phyloP scores from a whole-genome alignment of 2,797 vertebrate species.

The Acipenser ruthenus region DNA sequence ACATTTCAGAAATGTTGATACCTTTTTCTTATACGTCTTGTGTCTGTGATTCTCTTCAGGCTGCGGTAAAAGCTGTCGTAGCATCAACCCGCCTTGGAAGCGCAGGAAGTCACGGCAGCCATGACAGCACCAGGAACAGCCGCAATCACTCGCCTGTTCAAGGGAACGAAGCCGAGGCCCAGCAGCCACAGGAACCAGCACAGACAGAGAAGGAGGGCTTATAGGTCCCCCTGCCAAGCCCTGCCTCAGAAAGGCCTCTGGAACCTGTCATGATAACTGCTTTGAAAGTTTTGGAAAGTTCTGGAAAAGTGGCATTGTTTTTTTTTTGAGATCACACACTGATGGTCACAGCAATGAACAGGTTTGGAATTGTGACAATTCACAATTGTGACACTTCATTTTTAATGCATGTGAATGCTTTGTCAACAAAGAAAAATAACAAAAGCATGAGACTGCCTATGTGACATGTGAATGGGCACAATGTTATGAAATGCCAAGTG shows the following conservation, averaged over 20 bases:
- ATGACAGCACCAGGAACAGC: slow-evolving; percentile 51
- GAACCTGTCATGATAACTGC: not conserved
- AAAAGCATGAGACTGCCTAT: slow-evolving; percentile 35
- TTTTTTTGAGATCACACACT: slow-evolving; percentile 26
- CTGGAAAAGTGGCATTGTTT: not conserved
- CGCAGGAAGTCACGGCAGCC: slow-evolving; percentile 52
- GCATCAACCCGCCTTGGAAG: slow-evolving; percentile 73
- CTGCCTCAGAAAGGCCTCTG: slow-evolving; percentile 3
- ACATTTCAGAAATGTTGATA: not conserved
- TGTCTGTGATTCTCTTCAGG: slow-evolving; percentile 42
- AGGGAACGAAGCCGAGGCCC: slow-evolving; percentile 23
- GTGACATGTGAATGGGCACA: slow-evolving; percentile 53
- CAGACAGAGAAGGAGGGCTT: slow-evolving; percentile 33
- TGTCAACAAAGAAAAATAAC: slow-evolving; percentile 51
- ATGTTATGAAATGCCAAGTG: slow-evolving; percentile 41
- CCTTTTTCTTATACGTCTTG: not conserved
- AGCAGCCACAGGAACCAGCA: slow-evolving; percentile 28
- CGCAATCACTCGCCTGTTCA: slow-evolving; percentile 33
- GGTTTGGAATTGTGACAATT: slow-evolving; percentile 37
- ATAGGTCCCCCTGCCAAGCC: slow-evolving; percentile 29
- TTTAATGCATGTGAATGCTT: slow-evolving; percentile 70
- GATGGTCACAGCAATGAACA: slow-evolving; percentile 34
- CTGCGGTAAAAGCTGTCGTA: slow-evolving; percentile 78
- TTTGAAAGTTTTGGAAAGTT: not conserved
- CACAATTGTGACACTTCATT: slow-evolving; percentile 19